Evolutionary conservation across 2,113 vertebrate genomes (phyloP).

Genomic region (Nematolebias whitei): DNA sequence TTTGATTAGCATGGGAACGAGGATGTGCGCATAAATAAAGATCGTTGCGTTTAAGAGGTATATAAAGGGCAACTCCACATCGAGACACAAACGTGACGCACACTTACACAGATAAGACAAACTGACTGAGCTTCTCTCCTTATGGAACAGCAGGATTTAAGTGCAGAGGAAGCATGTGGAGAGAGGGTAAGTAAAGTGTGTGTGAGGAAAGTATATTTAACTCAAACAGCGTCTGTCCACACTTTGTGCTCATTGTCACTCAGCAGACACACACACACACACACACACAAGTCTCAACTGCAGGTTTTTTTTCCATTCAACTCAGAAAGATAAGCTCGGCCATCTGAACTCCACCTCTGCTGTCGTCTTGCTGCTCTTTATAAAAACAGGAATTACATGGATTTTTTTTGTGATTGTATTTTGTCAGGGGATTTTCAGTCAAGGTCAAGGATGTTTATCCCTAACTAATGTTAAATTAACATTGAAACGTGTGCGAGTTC

Average conservation of each 20-base stretch:
- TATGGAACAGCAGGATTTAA: constrained; percentile 13
- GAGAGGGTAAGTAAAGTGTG: constrained; percentile 1
- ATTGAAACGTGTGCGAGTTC: too few relatives aligned
- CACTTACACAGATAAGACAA: constrained; percentile 39
- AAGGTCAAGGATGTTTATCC: too few relatives aligned
- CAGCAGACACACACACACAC: constrained; percentile 28
- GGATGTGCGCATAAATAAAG: constrained; percentile 27
- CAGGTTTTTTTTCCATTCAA: constrained; percentile 14
- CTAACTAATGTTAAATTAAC: too few relatives aligned
- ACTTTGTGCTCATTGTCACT: constrained; percentile 57
- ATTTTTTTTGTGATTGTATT: too few relatives aligned
- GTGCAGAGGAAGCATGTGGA: not conserved
- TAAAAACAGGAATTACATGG: too few relatives aligned
- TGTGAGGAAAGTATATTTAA: constrained; percentile 45
- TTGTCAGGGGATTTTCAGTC: too few relatives aligned
- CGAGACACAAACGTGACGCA: constrained; percentile 7
- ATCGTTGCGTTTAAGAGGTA: constrained; percentile 20
- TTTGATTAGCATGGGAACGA: constrained; percentile 23
- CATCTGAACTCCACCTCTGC: constrained; percentile 18
- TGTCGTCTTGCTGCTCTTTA: not conserved
- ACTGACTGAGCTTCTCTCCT: constrained; percentile 33
- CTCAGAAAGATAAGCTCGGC: constrained; percentile 2
- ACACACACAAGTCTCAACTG: not conserved
- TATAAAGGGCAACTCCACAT: constrained; percentile 47
- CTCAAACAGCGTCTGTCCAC: constrained; percentile 36